Base-by-base conservation (phyloP, 2,888 invertebrate species). In the Caenorhabditis sinica region DNA sequence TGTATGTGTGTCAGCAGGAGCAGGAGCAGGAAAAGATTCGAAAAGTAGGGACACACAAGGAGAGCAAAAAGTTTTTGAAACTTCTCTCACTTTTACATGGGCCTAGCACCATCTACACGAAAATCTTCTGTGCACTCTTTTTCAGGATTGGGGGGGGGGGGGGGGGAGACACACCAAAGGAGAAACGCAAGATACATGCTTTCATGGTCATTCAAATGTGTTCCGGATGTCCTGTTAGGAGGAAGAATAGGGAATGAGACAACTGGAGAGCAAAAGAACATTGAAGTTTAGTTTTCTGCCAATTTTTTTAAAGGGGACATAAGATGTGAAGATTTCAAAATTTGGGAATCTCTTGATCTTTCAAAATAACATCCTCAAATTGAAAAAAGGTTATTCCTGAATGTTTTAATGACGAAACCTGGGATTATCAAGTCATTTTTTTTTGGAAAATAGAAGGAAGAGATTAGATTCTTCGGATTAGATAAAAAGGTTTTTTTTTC, bases 161-260 rank as follows among this genome's bases (percentile, higher is more conserved):
- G 13, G 11, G 11, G 11, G 13, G 40, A 40, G 40, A 40, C 8
- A 40, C 40, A 40, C 40, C n/a, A n/a, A n/a, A 25, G n/a, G 20
- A 60, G 36, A 61, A 61, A 63, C 61, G 30, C 20, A 68, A 36
- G 28, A 40, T 20, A 36, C 23, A 51, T 45, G 36, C 68, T 36
- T 56, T 23, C 23, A 43, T 61, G 79, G 71, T 60, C 79, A 72
- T 72, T 51, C 65, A 79, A 79, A 79, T 72, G 71, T 53, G 79
- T 72, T 79, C 79, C 79, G 79, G 79, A 79, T 65, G 71, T 79
- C 79, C 71, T 71, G 61, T 51, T 69, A 69, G 58, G n/a, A 3
- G 28, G n/a, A n/a, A 33, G 53, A 25, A 53, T 25, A 1, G 25
- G 15, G 17, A 43, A 8, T 20, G 49, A 45, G 15, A 45, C 17